Evolutionary conservation across 2,113 vertebrate species (phyloP).

Genomic region (Edolisoma coerulescens): DNA sequence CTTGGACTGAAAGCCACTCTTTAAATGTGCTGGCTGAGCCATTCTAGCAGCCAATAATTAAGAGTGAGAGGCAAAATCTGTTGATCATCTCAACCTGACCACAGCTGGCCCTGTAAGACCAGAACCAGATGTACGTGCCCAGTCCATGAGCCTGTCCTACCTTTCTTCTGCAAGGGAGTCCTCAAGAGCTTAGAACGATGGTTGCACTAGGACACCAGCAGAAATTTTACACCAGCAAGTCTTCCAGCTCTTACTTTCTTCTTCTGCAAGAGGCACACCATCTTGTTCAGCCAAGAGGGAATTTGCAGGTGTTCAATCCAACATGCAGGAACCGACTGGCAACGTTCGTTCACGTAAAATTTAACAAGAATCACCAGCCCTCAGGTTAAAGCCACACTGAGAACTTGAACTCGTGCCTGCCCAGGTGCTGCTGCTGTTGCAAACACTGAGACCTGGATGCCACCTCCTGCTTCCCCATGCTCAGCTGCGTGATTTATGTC

Average conservation of each 20-base stretch:
- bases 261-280: neutral
- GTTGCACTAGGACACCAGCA: neutral
- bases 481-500: neutral
- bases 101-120: neutral
- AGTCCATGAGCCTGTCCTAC: neutral
- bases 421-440: conserved; percentile 34
- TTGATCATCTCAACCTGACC: neutral
- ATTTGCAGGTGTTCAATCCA: conserved; percentile 41
- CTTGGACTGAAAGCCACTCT: neutral
- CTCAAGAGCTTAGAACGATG: neutral
- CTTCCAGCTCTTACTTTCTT: neutral
- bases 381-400: conserved; percentile 11
- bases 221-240: neutral
- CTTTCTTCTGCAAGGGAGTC: neutral
- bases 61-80: neutral
- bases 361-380: conserved; percentile 48
- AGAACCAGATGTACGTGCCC: accelerated
- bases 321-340: neutral
- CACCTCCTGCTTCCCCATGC: neutral
- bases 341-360: neutral
- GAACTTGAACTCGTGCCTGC: conserved; percentile 17
- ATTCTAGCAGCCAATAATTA: neutral
- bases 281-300: conserved; percentile 14
- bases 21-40: neutral
- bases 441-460: neutral